Evolutionary conservation across 2,888 invertebrate genomes (phyloP).

Genomic region (Drosophila suboccidentalis): DNA sequence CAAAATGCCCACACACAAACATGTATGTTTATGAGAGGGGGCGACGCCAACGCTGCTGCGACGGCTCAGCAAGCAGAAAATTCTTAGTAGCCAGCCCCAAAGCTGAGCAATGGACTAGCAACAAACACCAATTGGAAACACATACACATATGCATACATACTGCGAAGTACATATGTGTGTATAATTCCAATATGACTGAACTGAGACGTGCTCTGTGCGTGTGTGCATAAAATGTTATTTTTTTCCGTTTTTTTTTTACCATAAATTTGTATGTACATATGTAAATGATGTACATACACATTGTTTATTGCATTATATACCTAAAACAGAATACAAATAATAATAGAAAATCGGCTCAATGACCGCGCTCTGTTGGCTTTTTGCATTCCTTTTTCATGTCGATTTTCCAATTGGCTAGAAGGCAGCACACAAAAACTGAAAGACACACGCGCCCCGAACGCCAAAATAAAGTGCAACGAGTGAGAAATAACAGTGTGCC

Average conservation of each 20-base stretch:
- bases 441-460: constrained; percentile 17
- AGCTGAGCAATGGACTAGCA: constrained; percentile 64
- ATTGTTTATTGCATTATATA: constrained; percentile 25
- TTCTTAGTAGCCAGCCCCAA: constrained; percentile 59
- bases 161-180: constrained; percentile 47
- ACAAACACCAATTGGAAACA: constrained; percentile 64
- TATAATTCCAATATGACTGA: constrained; percentile 51
- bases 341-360: constrained; percentile 46
- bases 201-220: constrained; percentile 53
- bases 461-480: constrained; percentile 55
- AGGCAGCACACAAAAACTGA: constrained; percentile 23
- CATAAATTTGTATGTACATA: constrained; percentile 26
- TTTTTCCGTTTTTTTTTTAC: constrained; percentile 24
- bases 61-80: constrained; percentile 64
- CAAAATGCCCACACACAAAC: constrained; percentile 39
- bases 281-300: constrained; percentile 32
- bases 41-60: constrained; percentile 52
- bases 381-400: constrained; percentile 46
- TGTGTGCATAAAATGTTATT: constrained; percentile 45
- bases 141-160: constrained; percentile 61
- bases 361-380: constrained; percentile 43
- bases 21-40: constrained; percentile 39
- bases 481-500: constrained; percentile 60
- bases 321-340: constrained; percentile 15
- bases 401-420: constrained; percentile 55